Evolutionary conservation across 2,113 vertebrate genomes (phyloP).

Genomic region (Gavialis gangeticus): DNA sequence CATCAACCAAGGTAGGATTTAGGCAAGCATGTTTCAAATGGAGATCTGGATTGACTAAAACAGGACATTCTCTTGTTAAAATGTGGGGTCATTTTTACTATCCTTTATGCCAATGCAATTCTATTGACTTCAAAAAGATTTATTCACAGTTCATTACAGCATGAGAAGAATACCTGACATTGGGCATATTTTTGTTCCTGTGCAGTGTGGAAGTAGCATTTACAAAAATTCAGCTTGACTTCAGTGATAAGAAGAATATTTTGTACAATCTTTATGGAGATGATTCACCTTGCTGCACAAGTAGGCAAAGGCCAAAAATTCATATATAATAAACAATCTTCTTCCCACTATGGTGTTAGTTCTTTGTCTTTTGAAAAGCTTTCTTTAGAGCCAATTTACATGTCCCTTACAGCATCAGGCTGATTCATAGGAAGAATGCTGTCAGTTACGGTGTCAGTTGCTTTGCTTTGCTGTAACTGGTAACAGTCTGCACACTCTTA

Average conservation of each 20-base stretch:
- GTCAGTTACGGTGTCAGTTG: too few species aligned
- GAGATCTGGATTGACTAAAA: conserved; percentile 56
- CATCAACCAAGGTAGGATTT: conserved; percentile 52
- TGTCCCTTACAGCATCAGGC: background rate
- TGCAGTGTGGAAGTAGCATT: rapidly evolving
- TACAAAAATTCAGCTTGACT: background rate
- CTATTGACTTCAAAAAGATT: conserved; percentile 45
- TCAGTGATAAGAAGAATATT: background rate
- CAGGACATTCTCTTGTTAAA: conserved; percentile 71
- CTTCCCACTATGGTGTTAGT: background rate
- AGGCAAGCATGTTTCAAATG: conserved; percentile 65
- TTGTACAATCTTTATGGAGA: background rate
- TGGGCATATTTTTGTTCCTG: background rate
- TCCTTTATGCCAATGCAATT: conserved; percentile 62
- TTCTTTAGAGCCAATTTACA: background rate
- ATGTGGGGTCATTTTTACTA: conserved; percentile 33
- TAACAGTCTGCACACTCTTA: too few species aligned
- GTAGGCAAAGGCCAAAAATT: background rate
- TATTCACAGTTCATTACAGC: conserved; percentile 28
- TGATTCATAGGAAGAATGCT: background rate
- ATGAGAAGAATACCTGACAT: background rate
- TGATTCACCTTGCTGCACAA: background rate
- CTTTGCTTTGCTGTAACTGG: too few species aligned
- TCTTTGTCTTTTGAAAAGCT: background rate
- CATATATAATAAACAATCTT: background rate